Evolutionary conservation across 2,888 invertebrate species (phyloP), one percentile per base, ranked within the genome.

Genomic region (Catocala fraxini): DNA sequence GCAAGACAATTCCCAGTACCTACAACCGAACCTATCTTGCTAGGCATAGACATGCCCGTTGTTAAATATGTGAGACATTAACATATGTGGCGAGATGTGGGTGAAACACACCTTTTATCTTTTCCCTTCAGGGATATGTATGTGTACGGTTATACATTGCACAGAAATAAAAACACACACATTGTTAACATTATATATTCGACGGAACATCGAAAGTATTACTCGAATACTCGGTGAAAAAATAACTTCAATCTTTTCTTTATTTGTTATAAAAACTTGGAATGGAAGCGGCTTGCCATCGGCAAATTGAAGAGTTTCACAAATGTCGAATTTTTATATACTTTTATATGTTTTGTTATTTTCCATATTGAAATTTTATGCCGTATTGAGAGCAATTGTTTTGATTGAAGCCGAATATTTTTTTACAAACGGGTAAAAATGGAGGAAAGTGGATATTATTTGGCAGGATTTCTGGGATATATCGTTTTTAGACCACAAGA

Each of bases 221-320:
- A 73, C 25, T 73, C 62, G 68, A 68, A 73, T 62, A 66, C 62
- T 53, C 53, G 6, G 33, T n/a, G 56, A 52, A 60, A 59, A 59
- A 56, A 46, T 35, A 59, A 51, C 12, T 47, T 4, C 33, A 34
- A 46, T 70, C 57, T 75, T 71, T 65, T 73, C 63, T 70, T 67
- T 61, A 51, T 46, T 70, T 65, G 60, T 67, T 68, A 64, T 39
- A 60, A 67, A 54, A 73, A 73, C 56, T 68, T 73, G 56, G 46
- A 66, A 63, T 69, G 61, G 51, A 49, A 68, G 1, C 35, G 34
- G 35, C n/a, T 56, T 59, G 68, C 72, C 70, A 42, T 4, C 45
- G 67, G 71, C 68, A 33, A 48, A 66, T 59, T 46, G 61, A 47
- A 52, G 43, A 52, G 51, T 63, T 52, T 45, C 45, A 15, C 15